These are phyloP conservation scores for Pemphigus obesinymphae DNA, from an alignment of 1,140 invertebrate genomes.

Conservation along the genomic window DNA sequence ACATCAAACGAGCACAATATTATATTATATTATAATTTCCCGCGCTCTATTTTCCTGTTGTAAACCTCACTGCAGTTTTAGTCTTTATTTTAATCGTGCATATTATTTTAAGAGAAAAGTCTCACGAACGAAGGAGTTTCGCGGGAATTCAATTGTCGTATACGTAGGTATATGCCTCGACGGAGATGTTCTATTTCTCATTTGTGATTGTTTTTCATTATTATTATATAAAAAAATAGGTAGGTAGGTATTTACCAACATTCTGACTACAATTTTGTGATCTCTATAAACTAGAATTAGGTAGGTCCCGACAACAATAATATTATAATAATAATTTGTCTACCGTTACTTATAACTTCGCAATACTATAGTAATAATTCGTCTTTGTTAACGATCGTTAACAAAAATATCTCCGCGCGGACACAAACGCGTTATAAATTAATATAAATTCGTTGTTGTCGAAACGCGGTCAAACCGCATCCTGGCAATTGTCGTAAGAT, in stretches of 20 bases:
- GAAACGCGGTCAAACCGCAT: not conserved
- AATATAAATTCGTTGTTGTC: not conserved
- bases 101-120: not conserved
- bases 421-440: not conserved
- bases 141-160: not conserved
- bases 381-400: constrained; percentile 1
- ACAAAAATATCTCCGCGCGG: not conserved
- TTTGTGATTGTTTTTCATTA: not conserved
- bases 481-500: too few relatives aligned
- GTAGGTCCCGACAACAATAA: too few relatives aligned
- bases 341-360: not conserved
- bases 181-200: constrained; percentile 4
- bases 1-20: constrained; percentile 17
- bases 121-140: constrained; percentile 4
- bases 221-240: not conserved
- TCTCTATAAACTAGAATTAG: not conserved
- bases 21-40: constrained; percentile 26
- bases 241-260: constrained; percentile 17
- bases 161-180: too few relatives aligned
- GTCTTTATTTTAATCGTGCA: not conserved
- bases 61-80: not conserved
- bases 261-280: not conserved
- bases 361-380: not conserved
- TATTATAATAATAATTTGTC: too few relatives aligned
- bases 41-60: constrained; percentile 1